Percentiles rank a stretch among this genome's conserved stretches.
These are phyloP conservation scores for Eledone cirrhosa DNA, from an alignment of 2,888 invertebrate genomes.

Conservation along the genomic window DNA sequence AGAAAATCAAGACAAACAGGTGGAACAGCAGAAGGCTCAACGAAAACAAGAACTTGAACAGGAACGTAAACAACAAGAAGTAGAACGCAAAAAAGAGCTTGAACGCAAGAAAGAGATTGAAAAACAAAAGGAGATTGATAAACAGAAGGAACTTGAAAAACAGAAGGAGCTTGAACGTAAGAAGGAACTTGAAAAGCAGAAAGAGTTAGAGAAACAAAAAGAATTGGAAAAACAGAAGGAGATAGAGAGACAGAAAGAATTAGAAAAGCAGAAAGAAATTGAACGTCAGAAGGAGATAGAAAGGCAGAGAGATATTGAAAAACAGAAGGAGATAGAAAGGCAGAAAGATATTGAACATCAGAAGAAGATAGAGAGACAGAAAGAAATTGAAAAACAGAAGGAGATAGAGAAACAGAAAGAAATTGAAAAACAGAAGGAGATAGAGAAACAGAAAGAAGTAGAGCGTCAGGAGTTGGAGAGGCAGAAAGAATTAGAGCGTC, in stretches of 20 bases:
- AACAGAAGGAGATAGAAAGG: background rate
- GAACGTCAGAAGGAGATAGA: background rate
- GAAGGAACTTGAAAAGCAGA: background rate
- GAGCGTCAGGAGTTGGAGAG: background rate
- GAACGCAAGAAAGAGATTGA: background rate
- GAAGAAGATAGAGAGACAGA: background rate
- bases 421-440: background rate
- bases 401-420: background rate
- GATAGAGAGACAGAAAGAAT: background rate
- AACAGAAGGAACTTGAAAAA: background rate
- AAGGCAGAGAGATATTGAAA: background rate
- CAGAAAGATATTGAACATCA: background rate
- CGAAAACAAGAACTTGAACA: background rate
- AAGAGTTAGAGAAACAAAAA: background rate
- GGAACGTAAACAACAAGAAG: background rate
- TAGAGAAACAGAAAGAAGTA: background rate
- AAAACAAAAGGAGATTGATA: constrained; percentile 9
- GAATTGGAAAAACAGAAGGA: background rate
- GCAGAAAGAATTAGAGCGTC: background rate
- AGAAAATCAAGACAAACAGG: background rate
- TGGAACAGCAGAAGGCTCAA: background rate
- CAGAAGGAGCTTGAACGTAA: background rate
- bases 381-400: background rate
- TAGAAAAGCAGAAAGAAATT: background rate
- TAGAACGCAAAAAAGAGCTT: background rate